Percentiles rank a stretch among this genome's conserved stretches.
phyloP scores from a whole-genome alignment of 1,140 invertebrate genomes.

The Drusus annulatus region DNA sequence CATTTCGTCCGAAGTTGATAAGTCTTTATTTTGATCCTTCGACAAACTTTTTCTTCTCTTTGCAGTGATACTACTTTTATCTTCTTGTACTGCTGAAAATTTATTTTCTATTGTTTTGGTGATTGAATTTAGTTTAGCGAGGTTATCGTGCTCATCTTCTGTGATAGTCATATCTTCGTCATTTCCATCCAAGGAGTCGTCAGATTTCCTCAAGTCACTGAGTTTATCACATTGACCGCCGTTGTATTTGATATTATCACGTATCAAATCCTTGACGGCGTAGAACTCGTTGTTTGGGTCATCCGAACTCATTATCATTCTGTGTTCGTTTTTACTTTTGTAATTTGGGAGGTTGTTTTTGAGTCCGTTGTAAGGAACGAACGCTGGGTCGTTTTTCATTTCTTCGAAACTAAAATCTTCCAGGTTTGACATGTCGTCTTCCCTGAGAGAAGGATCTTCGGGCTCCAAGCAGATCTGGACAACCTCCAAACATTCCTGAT shows the following conservation, averaged over 20 bases:
- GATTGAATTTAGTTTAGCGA: slow-evolving; percentile 20
- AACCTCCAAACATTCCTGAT: slow-evolving; percentile 74
- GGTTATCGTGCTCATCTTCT: slow-evolving; percentile 67
- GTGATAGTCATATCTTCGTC: slow-evolving; percentile 71
- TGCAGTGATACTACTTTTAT: slow-evolving; percentile 26
- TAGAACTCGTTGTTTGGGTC: slow-evolving; percentile 50
- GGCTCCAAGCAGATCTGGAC: slow-evolving; percentile 74
- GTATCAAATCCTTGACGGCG: slow-evolving; percentile 53
- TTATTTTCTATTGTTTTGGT: slow-evolving; percentile 55
- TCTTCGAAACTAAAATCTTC: slow-evolving; percentile 69
- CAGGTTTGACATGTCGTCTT: slow-evolving; percentile 68
- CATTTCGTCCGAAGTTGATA: slow-evolving; percentile 72
- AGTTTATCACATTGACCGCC: slow-evolving; percentile 46
- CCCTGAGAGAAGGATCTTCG: slow-evolving; percentile 68
- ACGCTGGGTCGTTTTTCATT: slow-evolving; percentile 61
- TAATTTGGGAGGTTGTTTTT: slow-evolving; percentile 49
- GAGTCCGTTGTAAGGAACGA: slow-evolving; percentile 24
- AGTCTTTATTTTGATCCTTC: slow-evolving; percentile 69
- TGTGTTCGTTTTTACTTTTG: slow-evolving; percentile 49
- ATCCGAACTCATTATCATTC: slow-evolving; percentile 35
- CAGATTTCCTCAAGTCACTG: slow-evolving; percentile 62
- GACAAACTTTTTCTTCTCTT: slow-evolving; percentile 61
- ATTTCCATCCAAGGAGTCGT: slow-evolving; percentile 67
- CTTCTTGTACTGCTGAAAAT: neutral
- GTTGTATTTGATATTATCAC: slow-evolving; percentile 56